Base-by-base conservation (phyloP, 2,113 vertebrate species). In the Rhabdornis inornatus region DNA sequence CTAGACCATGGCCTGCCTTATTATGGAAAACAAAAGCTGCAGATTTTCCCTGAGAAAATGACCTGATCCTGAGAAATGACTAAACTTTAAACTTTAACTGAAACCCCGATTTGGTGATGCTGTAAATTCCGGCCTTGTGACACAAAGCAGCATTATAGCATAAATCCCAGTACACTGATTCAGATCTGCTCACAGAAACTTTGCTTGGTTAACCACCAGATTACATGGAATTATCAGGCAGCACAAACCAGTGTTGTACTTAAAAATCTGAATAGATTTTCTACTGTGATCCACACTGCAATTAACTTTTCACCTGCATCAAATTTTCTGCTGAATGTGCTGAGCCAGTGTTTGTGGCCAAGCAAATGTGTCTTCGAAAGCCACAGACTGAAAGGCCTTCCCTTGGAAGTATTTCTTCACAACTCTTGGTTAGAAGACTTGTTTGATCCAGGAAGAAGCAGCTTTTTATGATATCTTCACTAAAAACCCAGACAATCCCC, bases 111-210 rank as follows among this genome's bases (percentile, higher is more conserved):
- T 57, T 79, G 21, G 35, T 22, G 85, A 45, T 74, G 50, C 45
- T 66, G 39, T 59, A 89, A 83, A 77, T 59, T 40, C 45, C 65
- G 66, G 11, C 35, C 17, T 50, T n/a, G 9, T 66, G 50, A 42
- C 63, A 61, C 52, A 59, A 69, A 59, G 35, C 0, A 0, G 14
- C 1, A 1, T 57, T 59, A 10, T 37, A 19, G 31, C 14, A 47
- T 66, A 74, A 95, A 74, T 30, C 42, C 50, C 39, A 42, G 16
- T 5, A 23, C 0, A 3, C 8, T 42, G 37, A 4, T 77, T 83
- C 79, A 39, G 15, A 61, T 50, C 39, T 57, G 18, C 37, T 83
- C 31, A 33, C 42, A 61, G 6, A 90, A 87, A 24, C 18, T 17
- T 76, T 68, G 13, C 18, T 45, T 47, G 17, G 23, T 61, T 94